Percentiles rank a stretch among this genome's conserved stretches.
These are phyloP conservation scores for Melanchra persicariae DNA, from an alignment of 2,888 invertebrate genomes.

Conservation along the genomic window DNA sequence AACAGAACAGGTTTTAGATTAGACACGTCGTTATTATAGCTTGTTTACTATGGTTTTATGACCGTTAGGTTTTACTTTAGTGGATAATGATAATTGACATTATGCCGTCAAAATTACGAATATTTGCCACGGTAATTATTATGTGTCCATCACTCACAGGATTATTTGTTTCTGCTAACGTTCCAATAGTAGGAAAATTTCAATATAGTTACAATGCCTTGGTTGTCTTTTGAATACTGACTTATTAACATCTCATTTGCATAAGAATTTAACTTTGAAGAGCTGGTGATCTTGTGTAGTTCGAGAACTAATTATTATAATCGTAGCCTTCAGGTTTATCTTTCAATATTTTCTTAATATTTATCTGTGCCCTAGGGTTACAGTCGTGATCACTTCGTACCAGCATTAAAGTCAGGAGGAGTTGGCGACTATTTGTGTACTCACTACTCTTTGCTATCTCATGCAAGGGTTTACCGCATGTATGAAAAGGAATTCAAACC, in stretches of 20 bases:
- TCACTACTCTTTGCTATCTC: conserved; percentile 92
- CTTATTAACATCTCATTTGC: background rate
- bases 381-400: conserved; percentile 89
- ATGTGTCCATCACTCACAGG: too few relatives aligned
- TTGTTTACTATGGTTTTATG: background rate
- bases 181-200: too few relatives aligned
- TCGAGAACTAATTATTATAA: background rate
- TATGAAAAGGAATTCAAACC: conserved; percentile 91
- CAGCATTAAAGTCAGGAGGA: conserved; percentile 86
- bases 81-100: background rate
- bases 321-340: background rate
- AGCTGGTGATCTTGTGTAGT: background rate
- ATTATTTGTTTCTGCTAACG: too few relatives aligned
- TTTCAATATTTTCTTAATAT: conserved; percentile 10
- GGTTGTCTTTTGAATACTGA: background rate
- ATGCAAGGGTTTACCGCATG: conserved; percentile 92
- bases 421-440: conserved; percentile 91
- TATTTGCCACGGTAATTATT: background rate
- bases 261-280: background rate
- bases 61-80: background rate
- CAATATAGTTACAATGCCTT: too few relatives aligned
- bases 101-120: background rate
- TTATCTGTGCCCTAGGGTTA: conserved; percentile 81
- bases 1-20: background rate
- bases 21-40: background rate